Conservation (phyloP, 2,888 invertebrate genomes). For the Drosophila ustulata region DNA sequence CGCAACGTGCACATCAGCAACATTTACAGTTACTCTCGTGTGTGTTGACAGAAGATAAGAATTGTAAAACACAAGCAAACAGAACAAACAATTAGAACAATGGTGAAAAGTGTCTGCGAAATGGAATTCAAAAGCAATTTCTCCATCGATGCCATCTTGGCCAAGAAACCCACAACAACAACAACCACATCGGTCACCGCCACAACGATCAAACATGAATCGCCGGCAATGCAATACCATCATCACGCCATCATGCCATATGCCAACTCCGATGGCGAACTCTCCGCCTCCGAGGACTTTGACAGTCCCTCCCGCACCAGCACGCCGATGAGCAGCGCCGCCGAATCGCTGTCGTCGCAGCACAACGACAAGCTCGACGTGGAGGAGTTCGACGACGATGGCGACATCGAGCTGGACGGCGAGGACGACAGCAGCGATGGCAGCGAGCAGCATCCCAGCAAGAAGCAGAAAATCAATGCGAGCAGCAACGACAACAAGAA, state of each 20-base stretch:
- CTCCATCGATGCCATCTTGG: conserved; percentile 92
- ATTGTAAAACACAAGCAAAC: not conserved
- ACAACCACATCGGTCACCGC: conserved; percentile 13
- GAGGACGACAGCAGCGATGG: conserved; percentile 67
- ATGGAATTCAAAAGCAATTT: conserved; percentile 89
- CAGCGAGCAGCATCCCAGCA: conserved; percentile 66
- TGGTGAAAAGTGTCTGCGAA: conserved; percentile 83
- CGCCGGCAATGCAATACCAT: conserved; percentile 22
- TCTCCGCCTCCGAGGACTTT: conserved; percentile 81
- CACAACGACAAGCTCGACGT: conserved; percentile 58
- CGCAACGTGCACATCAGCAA: conserved; percentile 49
- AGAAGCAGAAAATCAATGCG: conserved; percentile 59
- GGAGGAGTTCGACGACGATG: conserved; percentile 61
- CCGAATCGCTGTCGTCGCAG: conserved; percentile 77
- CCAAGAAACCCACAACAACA: conserved; percentile 85
- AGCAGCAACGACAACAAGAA: conserved; percentile 89
- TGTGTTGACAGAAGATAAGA: conserved; percentile 25
- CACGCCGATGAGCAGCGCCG: conserved; percentile 84
- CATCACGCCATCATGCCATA: conserved; percentile 54
- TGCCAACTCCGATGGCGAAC: conserved; percentile 78
- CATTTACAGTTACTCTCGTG: conserved; percentile 35
- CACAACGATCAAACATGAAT: conserved; percentile 47
- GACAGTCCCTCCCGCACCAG: conserved; percentile 83
- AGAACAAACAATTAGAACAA: conserved; percentile 52
- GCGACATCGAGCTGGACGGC: conserved; percentile 62